Evolutionary conservation across 2,797 vertebrate genomes (phyloP).

Genomic region (Smutsia gigantea): DNA sequence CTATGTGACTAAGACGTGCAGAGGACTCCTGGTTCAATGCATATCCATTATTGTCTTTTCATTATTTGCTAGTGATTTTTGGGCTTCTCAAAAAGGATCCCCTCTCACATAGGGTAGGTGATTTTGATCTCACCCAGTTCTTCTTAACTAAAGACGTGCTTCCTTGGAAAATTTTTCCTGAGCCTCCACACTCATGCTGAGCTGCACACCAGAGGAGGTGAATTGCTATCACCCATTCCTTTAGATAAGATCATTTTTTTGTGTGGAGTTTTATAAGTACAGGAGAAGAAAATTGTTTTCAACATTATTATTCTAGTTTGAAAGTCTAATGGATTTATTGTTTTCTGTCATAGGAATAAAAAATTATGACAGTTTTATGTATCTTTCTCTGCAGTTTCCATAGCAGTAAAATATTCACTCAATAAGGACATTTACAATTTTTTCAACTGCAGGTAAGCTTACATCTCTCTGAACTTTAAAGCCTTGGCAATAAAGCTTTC

Average conservation of each 20-base stretch:
- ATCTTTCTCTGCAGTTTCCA: background rate
- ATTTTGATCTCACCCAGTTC: background rate
- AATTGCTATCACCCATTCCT: background rate
- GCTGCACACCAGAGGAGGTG: background rate
- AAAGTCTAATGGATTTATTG: slow-evolving; percentile 11
- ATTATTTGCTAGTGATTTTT: background rate
- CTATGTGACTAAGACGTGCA: background rate
- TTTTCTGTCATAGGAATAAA: slow-evolving; percentile 5
- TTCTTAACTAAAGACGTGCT: background rate
- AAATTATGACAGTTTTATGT: background rate
- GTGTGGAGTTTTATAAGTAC: background rate
- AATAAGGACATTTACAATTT: slow-evolving; percentile 11
- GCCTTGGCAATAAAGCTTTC: slow-evolving; percentile 8
- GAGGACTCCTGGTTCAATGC: background rate
- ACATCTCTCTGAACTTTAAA: slow-evolving; percentile 37
- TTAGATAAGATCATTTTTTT: background rate
- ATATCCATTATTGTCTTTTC: background rate
- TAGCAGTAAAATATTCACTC: slow-evolving; percentile 53
- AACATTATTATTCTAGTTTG: slow-evolving; percentile 10
- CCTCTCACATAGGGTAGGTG: background rate
- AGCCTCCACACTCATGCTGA: background rate
- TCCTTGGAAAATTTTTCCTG: background rate
- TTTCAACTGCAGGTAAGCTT: slow-evolving; percentile 13
- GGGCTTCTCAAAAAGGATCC: background rate
- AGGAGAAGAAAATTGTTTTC: background rate